Conservation (phyloP, 1,140 invertebrate genomes). For the Philotrypesis tridentata region DNA sequence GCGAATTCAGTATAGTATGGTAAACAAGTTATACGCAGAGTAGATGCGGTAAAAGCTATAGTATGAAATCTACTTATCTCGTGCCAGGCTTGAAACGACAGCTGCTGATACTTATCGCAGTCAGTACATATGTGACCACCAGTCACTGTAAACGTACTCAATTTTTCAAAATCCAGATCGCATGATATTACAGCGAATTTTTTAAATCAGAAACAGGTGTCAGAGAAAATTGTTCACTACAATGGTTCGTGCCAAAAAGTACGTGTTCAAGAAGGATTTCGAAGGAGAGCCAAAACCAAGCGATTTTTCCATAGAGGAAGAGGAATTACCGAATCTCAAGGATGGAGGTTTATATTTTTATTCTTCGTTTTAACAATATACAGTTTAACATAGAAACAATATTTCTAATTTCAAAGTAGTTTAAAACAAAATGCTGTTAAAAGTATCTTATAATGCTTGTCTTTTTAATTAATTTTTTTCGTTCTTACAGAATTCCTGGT, state of each 20-base stretch:
- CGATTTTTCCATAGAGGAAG: slow-evolving; percentile 79
- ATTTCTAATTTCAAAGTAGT: too few species aligned
- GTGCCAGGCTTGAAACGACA: not conserved
- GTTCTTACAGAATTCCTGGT: slow-evolving; percentile 75
- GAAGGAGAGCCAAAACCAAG: slow-evolving; percentile 77
- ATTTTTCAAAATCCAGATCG: not conserved
- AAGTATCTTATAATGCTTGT: too few species aligned
- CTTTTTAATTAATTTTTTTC: too few species aligned
- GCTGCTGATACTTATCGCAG: not conserved
- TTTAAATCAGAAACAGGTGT: not conserved
- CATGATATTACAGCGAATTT: not conserved
- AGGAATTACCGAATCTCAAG: slow-evolving; percentile 77
- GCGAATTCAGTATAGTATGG: not conserved
- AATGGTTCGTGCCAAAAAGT: slow-evolving; percentile 77
- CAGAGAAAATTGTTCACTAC: not conserved
- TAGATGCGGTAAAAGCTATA: not conserved
- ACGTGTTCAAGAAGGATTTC: slow-evolving; percentile 77
- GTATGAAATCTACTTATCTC: not conserved
- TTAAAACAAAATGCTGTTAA: too few species aligned
- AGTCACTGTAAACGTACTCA: not conserved
- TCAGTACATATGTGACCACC: not conserved
- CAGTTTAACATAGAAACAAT: too few species aligned
- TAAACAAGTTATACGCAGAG: not conserved
- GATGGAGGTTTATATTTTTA: slow-evolving; percentile 77
- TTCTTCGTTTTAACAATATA: too few species aligned